These are phyloP conservation scores for Apostichopus leukothele DNA, from an alignment of 53 echinoderm and acorn worm genomes.

Conservation along the genomic window DNA sequence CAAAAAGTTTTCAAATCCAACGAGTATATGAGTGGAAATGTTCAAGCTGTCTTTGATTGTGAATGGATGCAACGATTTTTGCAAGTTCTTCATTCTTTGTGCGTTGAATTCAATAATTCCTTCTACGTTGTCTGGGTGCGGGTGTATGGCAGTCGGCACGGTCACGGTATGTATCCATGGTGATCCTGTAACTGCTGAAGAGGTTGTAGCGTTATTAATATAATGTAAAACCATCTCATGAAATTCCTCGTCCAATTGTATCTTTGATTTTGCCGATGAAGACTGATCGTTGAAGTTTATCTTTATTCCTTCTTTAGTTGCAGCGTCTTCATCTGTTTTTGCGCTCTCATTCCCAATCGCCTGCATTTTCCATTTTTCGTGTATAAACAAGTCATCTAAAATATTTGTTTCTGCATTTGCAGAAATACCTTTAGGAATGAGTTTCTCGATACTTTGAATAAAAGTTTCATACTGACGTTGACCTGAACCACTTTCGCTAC, in stretches of 20 bases:
- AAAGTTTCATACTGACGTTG: not conserved
- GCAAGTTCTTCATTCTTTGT: not conserved
- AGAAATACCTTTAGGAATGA: not conserved
- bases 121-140: not conserved
- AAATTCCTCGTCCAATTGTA: not conserved
- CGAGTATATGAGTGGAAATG: not conserved
- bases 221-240: not conserved
- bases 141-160: too few species aligned
- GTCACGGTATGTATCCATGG: not conserved
- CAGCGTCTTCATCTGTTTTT: too few species aligned
- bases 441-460: not conserved
- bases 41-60: not conserved
- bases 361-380: not conserved
- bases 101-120: not conserved
- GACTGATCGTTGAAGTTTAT: not conserved
- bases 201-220: not conserved
- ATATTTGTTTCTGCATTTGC: not conserved
- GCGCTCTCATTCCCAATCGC: too few species aligned
- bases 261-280: not conserved
- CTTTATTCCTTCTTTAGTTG: too few species aligned
- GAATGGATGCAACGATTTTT: not conserved
- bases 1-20: not conserved
- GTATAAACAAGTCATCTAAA: not conserved
- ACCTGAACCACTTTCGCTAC: too few species aligned
- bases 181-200: not conserved